These are phyloP conservation scores for Amniataba percoides DNA, from an alignment of 2,797 vertebrate species.

Conservation along the genomic window DNA sequence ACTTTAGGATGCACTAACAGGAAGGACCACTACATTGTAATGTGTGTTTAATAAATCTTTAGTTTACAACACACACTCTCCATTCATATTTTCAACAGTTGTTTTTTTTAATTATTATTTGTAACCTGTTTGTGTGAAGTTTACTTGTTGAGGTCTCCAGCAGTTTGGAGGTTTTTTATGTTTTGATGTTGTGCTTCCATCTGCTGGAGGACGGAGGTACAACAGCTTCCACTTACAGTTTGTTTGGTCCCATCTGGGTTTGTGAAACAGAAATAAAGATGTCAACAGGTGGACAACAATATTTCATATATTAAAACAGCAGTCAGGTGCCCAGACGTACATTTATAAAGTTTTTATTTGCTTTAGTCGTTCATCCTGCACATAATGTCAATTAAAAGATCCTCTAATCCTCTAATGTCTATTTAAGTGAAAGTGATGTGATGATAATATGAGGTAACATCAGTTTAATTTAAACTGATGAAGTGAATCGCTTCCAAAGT, in stretches of 20 bases:
- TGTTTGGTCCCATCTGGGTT: neutral
- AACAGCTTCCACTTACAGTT: neutral
- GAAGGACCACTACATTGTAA: neutral
- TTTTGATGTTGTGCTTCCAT: conserved; percentile 44
- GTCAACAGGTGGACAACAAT: neutral
- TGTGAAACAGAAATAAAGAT: neutral
- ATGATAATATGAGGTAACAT: neutral
- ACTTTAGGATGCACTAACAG: neutral
- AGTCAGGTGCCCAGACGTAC: neutral
- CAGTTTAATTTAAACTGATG: neutral
- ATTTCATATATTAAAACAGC: neutral
- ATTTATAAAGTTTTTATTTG: neutral
- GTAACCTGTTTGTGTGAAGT: too few species aligned
- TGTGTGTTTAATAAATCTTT: neutral
- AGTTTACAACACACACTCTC: neutral
- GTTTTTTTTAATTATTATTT: too few species aligned
- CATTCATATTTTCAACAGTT: too few species aligned
- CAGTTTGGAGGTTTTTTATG: neutral
- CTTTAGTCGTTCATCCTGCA: neutral
- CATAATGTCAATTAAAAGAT: neutral
- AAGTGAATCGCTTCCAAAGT: neutral
- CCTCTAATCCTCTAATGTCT: too few species aligned
- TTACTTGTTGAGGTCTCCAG: too few species aligned
- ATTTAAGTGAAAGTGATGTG: neutral
- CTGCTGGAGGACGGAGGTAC: conserved; percentile 29